phyloP scores from a whole-genome alignment of 2,113 vertebrate genomes.

The Otocyon megalotis region DNA sequence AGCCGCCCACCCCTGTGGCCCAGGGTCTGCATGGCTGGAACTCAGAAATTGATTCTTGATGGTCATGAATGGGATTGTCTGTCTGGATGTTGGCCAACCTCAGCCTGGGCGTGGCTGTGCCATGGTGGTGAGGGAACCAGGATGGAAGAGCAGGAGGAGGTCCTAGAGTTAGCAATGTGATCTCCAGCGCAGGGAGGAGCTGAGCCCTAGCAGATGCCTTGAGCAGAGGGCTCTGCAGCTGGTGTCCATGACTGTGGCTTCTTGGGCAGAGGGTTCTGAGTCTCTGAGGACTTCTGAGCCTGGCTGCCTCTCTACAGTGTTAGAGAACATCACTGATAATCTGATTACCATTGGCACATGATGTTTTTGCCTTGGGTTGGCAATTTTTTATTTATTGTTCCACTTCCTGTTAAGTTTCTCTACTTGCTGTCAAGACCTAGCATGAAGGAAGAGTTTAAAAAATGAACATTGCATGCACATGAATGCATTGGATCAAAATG shows the following conservation, averaged over 20 bases:
- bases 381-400: constrained; percentile 84
- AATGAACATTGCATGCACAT: constrained; percentile 72
- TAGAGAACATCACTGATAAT: constrained; percentile 66
- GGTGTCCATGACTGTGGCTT: rapidly evolving
- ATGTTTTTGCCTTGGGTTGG: constrained; percentile 52
- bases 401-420: constrained; percentile 83
- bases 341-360: constrained; percentile 67
- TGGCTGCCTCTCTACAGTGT: not conserved
- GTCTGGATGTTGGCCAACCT: not conserved
- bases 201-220: not conserved
- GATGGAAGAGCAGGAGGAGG: not conserved
- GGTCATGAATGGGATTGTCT: not conserved
- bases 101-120: not conserved
- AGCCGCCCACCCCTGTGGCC: not conserved
- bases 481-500: constrained; percentile 43
- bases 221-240: rapidly evolving
- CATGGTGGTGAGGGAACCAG: not conserved
- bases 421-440: constrained; percentile 68
- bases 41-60: not conserved
- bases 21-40: too few species aligned
- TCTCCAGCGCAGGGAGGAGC: too few species aligned
- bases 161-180: not conserved
- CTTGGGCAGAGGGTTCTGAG: constrained; percentile 32
- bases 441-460: constrained; percentile 81
- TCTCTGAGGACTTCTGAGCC: not conserved